These are phyloP conservation scores for Bombus superbus DNA, from an alignment of 1,140 invertebrate genomes.

Conservation along the genomic window DNA sequence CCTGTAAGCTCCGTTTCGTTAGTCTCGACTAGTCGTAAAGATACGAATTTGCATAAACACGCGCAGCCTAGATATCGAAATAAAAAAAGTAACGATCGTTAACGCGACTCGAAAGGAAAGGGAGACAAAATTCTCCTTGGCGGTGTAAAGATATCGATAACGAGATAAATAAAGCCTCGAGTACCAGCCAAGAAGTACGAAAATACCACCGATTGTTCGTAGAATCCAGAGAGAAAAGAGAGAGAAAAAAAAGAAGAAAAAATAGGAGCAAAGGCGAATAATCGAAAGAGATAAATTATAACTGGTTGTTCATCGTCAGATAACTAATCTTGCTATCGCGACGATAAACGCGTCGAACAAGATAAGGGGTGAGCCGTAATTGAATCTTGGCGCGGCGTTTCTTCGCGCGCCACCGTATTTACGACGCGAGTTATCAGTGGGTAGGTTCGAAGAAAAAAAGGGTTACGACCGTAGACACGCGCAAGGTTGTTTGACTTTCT, in stretches of 20 bases:
- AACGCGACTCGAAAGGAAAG: too few relatives aligned
- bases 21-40: too few relatives aligned
- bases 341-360: slow-evolving; percentile 26
- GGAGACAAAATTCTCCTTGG: background rate
- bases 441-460: background rate
- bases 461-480: background rate
- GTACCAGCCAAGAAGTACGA: background rate
- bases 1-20: too few relatives aligned
- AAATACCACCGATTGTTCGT: background rate
- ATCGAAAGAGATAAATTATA: background rate
- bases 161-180: background rate
- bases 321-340: background rate
- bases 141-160: too few relatives aligned
- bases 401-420: background rate
- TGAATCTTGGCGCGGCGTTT: slow-evolving; percentile 16
- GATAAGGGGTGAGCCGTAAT: slow-evolving; percentile 20
- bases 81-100: too few relatives aligned
- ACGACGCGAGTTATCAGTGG: slow-evolving; percentile 23
- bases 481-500: background rate
- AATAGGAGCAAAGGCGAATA: background rate
- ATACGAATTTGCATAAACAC: too few relatives aligned
- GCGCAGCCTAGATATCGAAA: too few relatives aligned
- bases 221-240: background rate
- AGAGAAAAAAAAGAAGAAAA: background rate
- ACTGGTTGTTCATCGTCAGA: background rate